Percentiles rank a stretch among this genome's conserved stretches.
Conservation (phyloP, 2,113 vertebrate species). For the Burhinus oedicnemus region DNA sequence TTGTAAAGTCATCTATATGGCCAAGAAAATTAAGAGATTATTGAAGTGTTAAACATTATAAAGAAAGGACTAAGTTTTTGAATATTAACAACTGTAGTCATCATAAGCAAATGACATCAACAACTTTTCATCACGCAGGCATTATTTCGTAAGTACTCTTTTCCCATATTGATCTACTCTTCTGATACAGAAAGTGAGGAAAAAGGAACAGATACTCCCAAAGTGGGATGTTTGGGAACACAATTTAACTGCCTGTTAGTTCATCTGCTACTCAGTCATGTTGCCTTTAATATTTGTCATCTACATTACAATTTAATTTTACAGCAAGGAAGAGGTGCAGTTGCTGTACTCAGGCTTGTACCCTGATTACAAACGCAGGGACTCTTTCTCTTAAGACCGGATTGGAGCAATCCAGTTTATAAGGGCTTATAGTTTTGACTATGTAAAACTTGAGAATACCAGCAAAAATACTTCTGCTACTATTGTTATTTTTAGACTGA, state of each 20-base stretch:
- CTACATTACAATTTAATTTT: not conserved
- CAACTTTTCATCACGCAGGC: not conserved
- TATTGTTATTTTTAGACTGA: not conserved
- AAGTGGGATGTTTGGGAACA: not conserved
- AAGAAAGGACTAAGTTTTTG: not conserved
- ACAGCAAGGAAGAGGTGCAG: not conserved
- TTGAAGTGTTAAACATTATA: not conserved
- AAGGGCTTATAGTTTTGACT: not conserved
- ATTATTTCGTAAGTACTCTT: not conserved
- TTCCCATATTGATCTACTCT: not conserved
- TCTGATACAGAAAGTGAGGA: not conserved
- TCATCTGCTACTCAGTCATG: not conserved
- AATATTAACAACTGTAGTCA: not conserved
- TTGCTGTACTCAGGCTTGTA: not conserved
- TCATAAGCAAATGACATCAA: not conserved
- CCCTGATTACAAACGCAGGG: not conserved
- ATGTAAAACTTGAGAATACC: not conserved
- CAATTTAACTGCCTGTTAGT: not conserved
- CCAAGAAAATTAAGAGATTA: not conserved
- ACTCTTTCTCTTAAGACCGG: not conserved
- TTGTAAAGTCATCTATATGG: not conserved
- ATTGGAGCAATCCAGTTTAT: not conserved
- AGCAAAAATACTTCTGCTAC: not conserved
- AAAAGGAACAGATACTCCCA: not conserved
- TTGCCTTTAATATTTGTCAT: not conserved